Percentiles rank a stretch among this genome's conserved stretches.
phyloP scores from a whole-genome alignment of 2,888 invertebrate genomes.

The Atrina japonica region DNA sequence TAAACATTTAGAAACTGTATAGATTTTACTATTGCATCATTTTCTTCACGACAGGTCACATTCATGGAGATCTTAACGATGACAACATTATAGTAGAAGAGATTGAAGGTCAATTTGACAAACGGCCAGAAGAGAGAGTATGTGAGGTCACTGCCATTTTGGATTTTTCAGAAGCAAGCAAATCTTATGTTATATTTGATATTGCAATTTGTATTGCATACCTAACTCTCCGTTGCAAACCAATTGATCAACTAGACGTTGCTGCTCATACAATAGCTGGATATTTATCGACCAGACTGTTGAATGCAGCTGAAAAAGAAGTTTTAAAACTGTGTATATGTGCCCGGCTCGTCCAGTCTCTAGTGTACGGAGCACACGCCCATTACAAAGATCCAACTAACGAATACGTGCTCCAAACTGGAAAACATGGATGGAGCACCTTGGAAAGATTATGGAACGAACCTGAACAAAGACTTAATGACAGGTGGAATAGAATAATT shows the following conservation, averaged over 20 bases:
- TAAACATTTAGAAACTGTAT: no score
- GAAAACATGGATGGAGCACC: slow-evolving; percentile 71
- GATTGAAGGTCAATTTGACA: slow-evolving; percentile 74
- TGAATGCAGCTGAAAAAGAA: slow-evolving; percentile 85
- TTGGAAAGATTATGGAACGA: slow-evolving; percentile 64
- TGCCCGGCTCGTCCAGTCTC: slow-evolving; percentile 90
- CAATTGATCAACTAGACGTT: slow-evolving; percentile 80
- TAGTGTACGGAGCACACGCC: slow-evolving; percentile 90
- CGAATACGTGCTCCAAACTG: slow-evolving; percentile 88
- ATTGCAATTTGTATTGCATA: slow-evolving; percentile 91
- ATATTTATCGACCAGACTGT: slow-evolving; percentile 85
- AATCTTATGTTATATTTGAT: slow-evolving; percentile 89
- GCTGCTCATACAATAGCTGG: slow-evolving; percentile 87
- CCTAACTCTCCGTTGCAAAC: slow-evolving; percentile 87
- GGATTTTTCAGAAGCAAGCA: slow-evolving; percentile 92
- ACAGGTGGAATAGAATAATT: slow-evolving; percentile 46
- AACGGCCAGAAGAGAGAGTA: slow-evolving; percentile 73
- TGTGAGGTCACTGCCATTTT: slow-evolving; percentile 87
- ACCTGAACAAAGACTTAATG: slow-evolving; percentile 37
- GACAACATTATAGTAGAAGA: slow-evolving; percentile 88
- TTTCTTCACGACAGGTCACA: slow-evolving; percentile 82
- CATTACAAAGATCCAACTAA: slow-evolving; percentile 88
- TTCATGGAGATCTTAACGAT: slow-evolving; percentile 96
- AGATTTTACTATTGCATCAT: background rate
- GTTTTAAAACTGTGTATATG: slow-evolving; percentile 88